Conservation (phyloP, 2,113 vertebrate species). For the Tenebrosternarchus preto region DNA sequence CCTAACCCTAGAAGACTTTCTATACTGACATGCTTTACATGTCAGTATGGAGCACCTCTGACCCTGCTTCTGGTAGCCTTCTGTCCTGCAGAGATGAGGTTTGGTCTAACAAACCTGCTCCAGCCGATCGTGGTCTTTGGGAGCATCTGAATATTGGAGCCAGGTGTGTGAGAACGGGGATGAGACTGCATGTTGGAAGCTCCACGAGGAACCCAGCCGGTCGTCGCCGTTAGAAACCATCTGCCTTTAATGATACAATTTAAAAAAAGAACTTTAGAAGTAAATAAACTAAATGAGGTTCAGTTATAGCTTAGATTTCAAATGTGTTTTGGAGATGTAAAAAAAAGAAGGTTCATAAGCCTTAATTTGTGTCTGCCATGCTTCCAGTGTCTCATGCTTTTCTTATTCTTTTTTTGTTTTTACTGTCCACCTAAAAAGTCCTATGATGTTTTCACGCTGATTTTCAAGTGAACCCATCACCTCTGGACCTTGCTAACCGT, state of each 20-base stretch:
- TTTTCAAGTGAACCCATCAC: slow-evolving; percentile 58
- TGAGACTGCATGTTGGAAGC: neutral
- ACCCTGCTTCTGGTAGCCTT: slow-evolving; percentile 3
- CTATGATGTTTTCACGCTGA: slow-evolving; percentile 57
- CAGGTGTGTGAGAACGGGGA: slow-evolving; percentile 26
- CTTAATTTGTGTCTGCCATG: slow-evolving; percentile 25
- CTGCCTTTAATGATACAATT: neutral
- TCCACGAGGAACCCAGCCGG: neutral
- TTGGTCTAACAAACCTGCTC: slow-evolving; percentile 5
- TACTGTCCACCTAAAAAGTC: neutral
- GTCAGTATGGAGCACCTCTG: slow-evolving; percentile 8
- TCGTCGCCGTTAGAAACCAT: slow-evolving; percentile 16
- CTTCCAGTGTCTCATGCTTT: slow-evolving; percentile 29
- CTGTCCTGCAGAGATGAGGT: neutral
- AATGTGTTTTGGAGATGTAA: neutral
- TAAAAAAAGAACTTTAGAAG: neutral
- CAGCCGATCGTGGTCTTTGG: slow-evolving; percentile 30
- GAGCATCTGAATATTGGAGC: slow-evolving; percentile 19
- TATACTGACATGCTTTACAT: slow-evolving; percentile 20
- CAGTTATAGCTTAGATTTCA: neutral
- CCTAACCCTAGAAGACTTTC: neutral
- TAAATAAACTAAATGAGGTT: neutral
- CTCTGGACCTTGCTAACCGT: slow-evolving; percentile 44
- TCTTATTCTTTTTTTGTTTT: slow-evolving; percentile 10
- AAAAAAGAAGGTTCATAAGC: slow-evolving; percentile 17